Evolutionary conservation across 2,113 vertebrate species (phyloP).

Genomic region (Fulmarus glacialis): DNA sequence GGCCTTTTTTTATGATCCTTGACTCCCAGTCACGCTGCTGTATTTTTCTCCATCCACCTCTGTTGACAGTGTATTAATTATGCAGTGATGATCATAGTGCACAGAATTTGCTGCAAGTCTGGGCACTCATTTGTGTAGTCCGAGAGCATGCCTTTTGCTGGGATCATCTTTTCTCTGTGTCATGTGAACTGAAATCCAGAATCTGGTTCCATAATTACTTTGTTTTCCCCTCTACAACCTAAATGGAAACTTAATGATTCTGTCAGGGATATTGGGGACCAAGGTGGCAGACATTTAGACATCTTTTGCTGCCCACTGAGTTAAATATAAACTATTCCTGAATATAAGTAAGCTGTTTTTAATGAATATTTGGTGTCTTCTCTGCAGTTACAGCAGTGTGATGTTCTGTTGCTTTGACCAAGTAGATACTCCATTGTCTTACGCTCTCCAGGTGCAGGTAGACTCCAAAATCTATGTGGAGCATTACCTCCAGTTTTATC

Average conservation of each 20-base stretch:
- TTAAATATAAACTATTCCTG: background rate
- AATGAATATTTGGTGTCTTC: background rate
- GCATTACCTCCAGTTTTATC: background rate
- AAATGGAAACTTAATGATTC: background rate
- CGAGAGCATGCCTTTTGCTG: background rate
- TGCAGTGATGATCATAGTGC: background rate
- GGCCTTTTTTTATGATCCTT: background rate
- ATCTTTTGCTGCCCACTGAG: background rate
- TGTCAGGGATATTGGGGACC: background rate
- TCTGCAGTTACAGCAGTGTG: background rate
- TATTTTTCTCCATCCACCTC: background rate
- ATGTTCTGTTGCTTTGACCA: background rate
- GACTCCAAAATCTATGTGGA: background rate
- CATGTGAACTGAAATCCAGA: background rate
- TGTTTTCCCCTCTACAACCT: background rate
- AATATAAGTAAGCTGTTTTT: background rate
- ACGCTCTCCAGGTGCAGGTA: fast-evolving
- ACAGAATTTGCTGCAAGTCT: background rate
- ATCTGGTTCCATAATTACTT: background rate
- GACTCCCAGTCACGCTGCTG: background rate
- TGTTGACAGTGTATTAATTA: background rate
- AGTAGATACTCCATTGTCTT: background rate
- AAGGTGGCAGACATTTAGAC: background rate
- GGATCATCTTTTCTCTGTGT: background rate
- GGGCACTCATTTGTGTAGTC: background rate